Base-by-base conservation (phyloP, 2,888 invertebrate genomes). In the Laothoe populi region DNA sequence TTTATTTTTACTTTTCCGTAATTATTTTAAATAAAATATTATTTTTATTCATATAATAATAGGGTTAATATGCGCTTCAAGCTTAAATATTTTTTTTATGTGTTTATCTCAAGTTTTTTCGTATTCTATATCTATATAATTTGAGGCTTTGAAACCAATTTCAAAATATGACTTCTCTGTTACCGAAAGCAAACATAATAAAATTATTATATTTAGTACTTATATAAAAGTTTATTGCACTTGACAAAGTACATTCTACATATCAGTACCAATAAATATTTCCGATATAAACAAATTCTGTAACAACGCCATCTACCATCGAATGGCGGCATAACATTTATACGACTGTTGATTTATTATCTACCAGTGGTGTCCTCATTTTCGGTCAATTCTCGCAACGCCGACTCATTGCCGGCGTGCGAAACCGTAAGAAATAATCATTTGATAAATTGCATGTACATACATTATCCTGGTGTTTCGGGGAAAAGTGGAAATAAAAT, bases 231-330 rank as follows among this genome's bases (percentile, higher is more conserved):
- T 42, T 16, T 46, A 46, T 19, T 31, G 16, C 8, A 16, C 16
- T 31, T 49, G 35, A 3, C 31, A 19, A 53, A 53, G 53, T 19
- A 11, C 4, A 11, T 53, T 11, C 31, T 35, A 11, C n/a, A n/a
- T n/a, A n/a, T n/a, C n/a, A n/a, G n/a, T n/a, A n/a, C n/a, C n/a
- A n/a, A n/a, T 35, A 21, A 53, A 35, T 31, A 53, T 53, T 53
- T 19, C 19, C 19, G 4, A 26, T 40, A 16, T 8, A 57, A 13
- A n/a, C n/a, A 66, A 42, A 60, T 63, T 59, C 62, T 35, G 65
- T 59, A 66, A 70, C 61, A 79, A 66, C 84, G 90, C 92, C 92
- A 91, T 86, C 92, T 92, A 70, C 71, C 69, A 82, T 66, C 81
- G 79, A 80, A 82, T 90, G 88, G 92, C 86, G 46, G 70, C 66